Base-by-base conservation (phyloP, 92 coral and sea anemone genomes). In the Palythoa grandiflora region DNA sequence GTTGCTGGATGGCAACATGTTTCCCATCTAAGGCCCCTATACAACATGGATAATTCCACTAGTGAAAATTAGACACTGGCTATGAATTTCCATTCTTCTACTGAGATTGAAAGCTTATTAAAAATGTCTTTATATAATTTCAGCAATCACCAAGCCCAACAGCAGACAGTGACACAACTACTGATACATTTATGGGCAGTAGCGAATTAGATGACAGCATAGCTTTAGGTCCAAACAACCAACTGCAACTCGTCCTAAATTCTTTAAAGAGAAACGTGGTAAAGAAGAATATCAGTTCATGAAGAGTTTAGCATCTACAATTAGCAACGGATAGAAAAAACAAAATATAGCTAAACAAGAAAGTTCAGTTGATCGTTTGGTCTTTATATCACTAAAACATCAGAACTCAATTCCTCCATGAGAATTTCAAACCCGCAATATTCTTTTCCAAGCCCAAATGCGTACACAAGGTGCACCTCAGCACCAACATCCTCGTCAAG, bases 391-490 rank as follows among this genome's bases (percentile, higher is more conserved):
- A 19, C 86, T 36, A 60, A 81, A 73, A 55, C 86, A 73, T 60
- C 74, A 52, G 86, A 81, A 37, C 51, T 81, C 21, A n/a, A 80
- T 54, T 48, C 53, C 47, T 15, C 71, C 66, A 60, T 17, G 44
- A 54, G 73, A 80, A 37, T 80, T 16, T 53, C 71, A 60, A 54
- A 80, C 59, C 35, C 66, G 59, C 44, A 60, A 80, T n/a, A 37
- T 80, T n/a, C 71, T 80, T n/a, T 80, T 80, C 50, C 85, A 80
- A 59, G 85, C 75, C 19, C 85, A 80, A 80, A 54, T 54, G 73
- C 48, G 72, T 60, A 80, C 74, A 17, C 44, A 35, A 54, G 60
- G 60, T 54, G 60, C 8, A 54, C 60, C 60, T 54, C 66, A 70
- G 74, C 21, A 70, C 74, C 74, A 70, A 28, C 74, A 70, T 70